These are phyloP conservation scores for Athripsodes cinereus DNA, from an alignment of 2,888 invertebrate species.

Conservation along the genomic window DNA sequence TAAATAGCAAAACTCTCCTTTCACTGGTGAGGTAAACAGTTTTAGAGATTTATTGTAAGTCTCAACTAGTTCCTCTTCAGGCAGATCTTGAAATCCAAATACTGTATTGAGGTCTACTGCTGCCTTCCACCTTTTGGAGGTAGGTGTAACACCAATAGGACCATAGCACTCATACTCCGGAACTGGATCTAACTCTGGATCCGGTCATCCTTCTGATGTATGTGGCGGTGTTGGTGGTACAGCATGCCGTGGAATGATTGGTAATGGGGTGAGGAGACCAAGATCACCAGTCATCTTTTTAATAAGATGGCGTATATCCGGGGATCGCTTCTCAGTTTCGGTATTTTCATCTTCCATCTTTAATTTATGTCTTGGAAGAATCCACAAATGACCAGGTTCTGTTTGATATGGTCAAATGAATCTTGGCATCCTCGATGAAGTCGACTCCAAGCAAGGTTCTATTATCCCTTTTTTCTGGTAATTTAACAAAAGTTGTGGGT, in stretches of 20 bases:
- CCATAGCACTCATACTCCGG: background rate
- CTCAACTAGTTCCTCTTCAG: background rate
- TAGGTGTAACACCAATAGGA: background rate
- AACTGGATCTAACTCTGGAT: background rate
- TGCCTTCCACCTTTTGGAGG: background rate
- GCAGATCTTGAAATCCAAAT: background rate
- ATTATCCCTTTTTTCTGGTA: slow-evolving; percentile 26
- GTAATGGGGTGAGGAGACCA: background rate
- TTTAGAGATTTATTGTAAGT: background rate
- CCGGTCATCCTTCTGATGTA: background rate
- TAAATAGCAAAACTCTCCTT: background rate
- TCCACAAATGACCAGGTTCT: slow-evolving; percentile 25
- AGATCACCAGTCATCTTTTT: background rate
- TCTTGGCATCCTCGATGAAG: slow-evolving; percentile 29
- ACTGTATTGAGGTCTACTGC: background rate
- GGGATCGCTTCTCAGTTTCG: background rate
- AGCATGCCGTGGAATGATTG: background rate
- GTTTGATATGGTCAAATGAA: slow-evolving; percentile 29
- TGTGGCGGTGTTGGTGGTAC: too few relatives aligned
- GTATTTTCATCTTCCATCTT: background rate
- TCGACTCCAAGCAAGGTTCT: slow-evolving; percentile 28
- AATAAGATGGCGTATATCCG: background rate
- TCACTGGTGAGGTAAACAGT: background rate
- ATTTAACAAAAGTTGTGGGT: slow-evolving; percentile 26
- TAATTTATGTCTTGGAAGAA: background rate